These are phyloP conservation scores for Noctua janthina DNA, from an alignment of 2,888 invertebrate genomes.

Conservation along the genomic window DNA sequence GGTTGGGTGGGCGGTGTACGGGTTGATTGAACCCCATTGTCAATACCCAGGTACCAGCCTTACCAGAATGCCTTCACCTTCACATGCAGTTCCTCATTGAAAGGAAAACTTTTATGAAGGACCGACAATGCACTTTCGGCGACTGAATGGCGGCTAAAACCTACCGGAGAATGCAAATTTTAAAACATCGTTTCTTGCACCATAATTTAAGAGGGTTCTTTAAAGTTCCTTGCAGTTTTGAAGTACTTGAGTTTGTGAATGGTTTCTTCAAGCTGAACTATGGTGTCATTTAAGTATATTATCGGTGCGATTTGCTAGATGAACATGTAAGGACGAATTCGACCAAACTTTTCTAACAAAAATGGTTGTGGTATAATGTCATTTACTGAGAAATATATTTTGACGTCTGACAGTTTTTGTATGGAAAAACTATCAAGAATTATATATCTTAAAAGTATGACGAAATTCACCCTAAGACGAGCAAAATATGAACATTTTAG, in stretches of 20 bases:
- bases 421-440: neutral
- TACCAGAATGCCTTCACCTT: slow-evolving; percentile 77
- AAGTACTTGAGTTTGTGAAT: slow-evolving; percentile 68
- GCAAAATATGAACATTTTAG: slow-evolving; percentile 69
- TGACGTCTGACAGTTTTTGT: neutral
- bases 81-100: slow-evolving; percentile 69
- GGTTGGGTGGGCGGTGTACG: slow-evolving; percentile 83
- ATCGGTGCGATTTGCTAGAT: slow-evolving; percentile 9
- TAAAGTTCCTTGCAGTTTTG: slow-evolving; percentile 69
- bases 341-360: neutral
- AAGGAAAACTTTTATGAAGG: slow-evolving; percentile 73
- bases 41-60: slow-evolving; percentile 84
- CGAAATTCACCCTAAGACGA: neutral
- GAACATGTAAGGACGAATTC: neutral
- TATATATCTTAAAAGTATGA: neutral
- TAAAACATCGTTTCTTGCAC: slow-evolving; percentile 73
- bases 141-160: slow-evolving; percentile 76
- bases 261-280: slow-evolving; percentile 57
- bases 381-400: neutral
- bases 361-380: neutral
- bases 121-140: slow-evolving; percentile 75
- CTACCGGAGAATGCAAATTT: slow-evolving; percentile 76
- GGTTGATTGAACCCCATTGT: slow-evolving; percentile 88
- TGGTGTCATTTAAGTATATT: slow-evolving; percentile 22
- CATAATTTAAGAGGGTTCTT: slow-evolving; percentile 72